Percentiles rank a stretch among this genome's conserved stretches.
These are phyloP conservation scores for Chloropsis cyanopogon DNA, from an alignment of 2,113 vertebrate genomes.

Conservation along the genomic window DNA sequence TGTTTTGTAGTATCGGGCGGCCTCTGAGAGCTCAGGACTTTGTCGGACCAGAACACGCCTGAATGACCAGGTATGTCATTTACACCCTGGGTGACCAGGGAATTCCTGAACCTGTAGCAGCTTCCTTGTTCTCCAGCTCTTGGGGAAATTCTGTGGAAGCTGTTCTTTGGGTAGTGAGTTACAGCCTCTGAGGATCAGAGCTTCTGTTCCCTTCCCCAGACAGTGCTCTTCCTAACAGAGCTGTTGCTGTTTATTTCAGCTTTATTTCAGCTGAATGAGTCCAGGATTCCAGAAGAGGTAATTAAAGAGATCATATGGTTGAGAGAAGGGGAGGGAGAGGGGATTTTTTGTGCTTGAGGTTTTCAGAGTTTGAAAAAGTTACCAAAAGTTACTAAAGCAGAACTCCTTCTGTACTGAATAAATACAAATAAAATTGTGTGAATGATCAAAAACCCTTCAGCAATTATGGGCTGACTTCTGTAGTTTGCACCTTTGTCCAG, in stretches of 20 bases:
- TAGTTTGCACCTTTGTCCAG: not conserved
- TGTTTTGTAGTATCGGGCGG: not conserved
- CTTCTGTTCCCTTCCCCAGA: not conserved
- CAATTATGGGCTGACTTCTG: not conserved
- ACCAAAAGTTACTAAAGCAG: not conserved
- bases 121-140: not conserved
- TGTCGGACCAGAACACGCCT: not conserved
- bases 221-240: not conserved
- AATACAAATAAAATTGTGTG: not conserved
- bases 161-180: not conserved
- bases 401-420: not conserved
- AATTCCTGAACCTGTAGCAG: not conserved
- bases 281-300: not conserved
- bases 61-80: no score
- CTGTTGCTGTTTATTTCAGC: not conserved
- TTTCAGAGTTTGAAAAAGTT: not conserved
- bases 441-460: not conserved
- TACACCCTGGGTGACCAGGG: not conserved
- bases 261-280: not conserved
- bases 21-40: not conserved
- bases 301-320: not conserved
- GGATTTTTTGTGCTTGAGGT: not conserved
- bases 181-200: not conserved
- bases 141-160: not conserved
- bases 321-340: not conserved